Evolutionary conservation across 1,140 invertebrate genomes (phyloP), one percentile per base, ranked within the genome.

Genomic region (Drosophila paulistorum): DNA sequence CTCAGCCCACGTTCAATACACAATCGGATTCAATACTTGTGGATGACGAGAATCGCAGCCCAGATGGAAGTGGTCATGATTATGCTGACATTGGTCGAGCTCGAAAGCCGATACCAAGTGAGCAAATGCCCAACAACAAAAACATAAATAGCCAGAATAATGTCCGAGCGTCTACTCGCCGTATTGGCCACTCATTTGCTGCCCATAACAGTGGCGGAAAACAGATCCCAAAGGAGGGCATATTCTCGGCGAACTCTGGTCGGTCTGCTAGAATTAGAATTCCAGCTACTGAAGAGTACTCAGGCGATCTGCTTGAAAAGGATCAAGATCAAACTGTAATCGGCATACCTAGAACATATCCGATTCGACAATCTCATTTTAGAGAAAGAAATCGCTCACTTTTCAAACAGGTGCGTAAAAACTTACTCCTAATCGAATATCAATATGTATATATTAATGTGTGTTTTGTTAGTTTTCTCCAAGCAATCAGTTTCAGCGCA

Each of bases 41-140:
- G 84, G 89, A 91, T 75, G 84, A 51, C 2, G 45, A 91, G 35
- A 91, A 91, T 54, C 76, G 90, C 10, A 90, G 81, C 37, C 89
- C 89, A 1, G 89, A 86, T 14, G 70, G 59, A 37, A 74, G 62
- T 7, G 54, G 14, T 1, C 68, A 74, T 65, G 68, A 66, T 17
- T 74, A 70, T 41, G 42, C 58, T 20, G 59, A 61, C 13, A 48
- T 41, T 23, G 74, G 72, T 26, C 71, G 74, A n/a, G 20, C 70
- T 41, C 71, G 77, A 11, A 26, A 72, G 5, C 63, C 81, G 9
- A 85, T 90, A 60, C 55, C 71, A 33, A 75, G 63, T 26, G 70
- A 65, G 7, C 80, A 85, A 73, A 64, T 59, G 14, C 26, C 68
- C 10, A 66, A 58, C 39, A 59, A 11, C 9, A 72, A 57, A 33